Base-by-base conservation (phyloP, 2,797 vertebrate species). In the Halcyon chelicuti region DNA sequence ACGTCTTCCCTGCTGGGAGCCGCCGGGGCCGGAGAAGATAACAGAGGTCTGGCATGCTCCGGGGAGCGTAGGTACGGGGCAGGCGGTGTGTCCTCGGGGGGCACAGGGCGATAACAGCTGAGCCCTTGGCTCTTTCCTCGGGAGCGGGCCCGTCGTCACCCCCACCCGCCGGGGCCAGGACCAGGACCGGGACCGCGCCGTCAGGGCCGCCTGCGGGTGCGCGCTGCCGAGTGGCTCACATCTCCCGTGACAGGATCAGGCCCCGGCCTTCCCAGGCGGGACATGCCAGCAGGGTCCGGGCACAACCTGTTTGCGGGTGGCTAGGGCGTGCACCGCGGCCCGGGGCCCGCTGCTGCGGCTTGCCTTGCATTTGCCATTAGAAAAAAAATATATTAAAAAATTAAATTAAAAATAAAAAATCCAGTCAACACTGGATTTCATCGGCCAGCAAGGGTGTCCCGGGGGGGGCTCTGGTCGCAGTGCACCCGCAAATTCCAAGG, bases 301-400 rank as follows among this genome's bases (percentile, higher is more conserved):
- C 22, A 49, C 67, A 21, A 28, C 31, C 4, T 20, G 14, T 40
- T 23, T 39, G 57, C 62, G 19, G 31, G 20, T 7, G 5, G 19
- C 28, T 16, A 12, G n/a, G 52, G 9, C 14, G 7, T 6, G n/a
- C 46, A 46, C 22, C 26, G 18, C n/a, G 12, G n/a, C n/a, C 49
- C 26, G 18, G 35, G 19, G 20, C 0, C 5, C 6, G 7, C 54
- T 7, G 49, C 2, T 3, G 35, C 1, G 1, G 9, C 18, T 74
- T 62, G 46, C 26, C 35, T 37, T 40, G 11, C 12, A 17, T 1
- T 23, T 14, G 39, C 3, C 26, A 5, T 31, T 46, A 13, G 35
- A 67, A 25, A 42, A 22, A 16, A 42, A 5, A 47, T n/a, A 23
- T 20, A 9, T 42, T 39, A 18, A 10, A 28, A 54, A 16, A 35